phyloP scores from a whole-genome alignment of 2,113 vertebrate species.

The Bubalus kerabau region DNA sequence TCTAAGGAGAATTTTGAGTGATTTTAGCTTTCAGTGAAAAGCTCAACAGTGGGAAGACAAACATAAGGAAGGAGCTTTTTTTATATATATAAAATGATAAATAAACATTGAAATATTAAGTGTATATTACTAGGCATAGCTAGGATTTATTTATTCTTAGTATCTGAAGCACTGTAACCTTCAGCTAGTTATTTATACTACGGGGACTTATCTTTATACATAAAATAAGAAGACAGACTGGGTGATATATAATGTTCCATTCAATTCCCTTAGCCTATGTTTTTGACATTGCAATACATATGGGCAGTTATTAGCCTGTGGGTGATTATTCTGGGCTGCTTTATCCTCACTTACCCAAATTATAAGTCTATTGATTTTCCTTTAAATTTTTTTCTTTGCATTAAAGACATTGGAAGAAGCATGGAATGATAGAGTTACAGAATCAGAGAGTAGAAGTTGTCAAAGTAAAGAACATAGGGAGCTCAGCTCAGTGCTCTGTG shows the following conservation, averaged over 20 bases:
- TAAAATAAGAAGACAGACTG: not conserved
- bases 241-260: not conserved
- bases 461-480: not conserved
- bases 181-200: not conserved
- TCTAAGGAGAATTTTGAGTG: not conserved
- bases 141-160: not conserved
- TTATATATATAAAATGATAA: not conserved
- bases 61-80: not conserved
- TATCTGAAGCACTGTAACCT: not conserved
- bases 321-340: not conserved
- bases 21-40: conserved; percentile 15
- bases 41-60: not conserved
- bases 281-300: not conserved
- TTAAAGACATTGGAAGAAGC: not conserved
- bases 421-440: not conserved
- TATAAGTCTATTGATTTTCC: not conserved
- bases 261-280: not conserved
- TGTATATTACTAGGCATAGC: not conserved
- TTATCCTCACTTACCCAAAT: not conserved
- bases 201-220: not conserved
- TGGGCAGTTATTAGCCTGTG: not conserved
- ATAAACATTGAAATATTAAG: not conserved
- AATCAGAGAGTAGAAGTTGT: not conserved
- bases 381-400: not conserved
- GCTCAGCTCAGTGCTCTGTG: not conserved